Conservation (phyloP, 92 coral and sea anemone genomes). For the Blastomussa wellsi region DNA sequence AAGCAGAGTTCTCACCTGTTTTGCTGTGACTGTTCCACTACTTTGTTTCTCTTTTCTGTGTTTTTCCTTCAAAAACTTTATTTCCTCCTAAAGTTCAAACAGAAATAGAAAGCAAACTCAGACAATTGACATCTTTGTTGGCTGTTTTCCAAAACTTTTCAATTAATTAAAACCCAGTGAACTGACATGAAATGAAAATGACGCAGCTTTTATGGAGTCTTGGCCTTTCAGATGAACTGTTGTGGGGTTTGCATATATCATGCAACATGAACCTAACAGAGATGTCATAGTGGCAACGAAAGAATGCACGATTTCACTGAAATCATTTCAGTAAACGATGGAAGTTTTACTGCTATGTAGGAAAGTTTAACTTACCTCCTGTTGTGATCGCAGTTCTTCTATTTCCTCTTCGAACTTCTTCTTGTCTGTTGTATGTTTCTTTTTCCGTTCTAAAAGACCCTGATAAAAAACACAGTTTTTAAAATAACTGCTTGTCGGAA, state of each 20-base stretch:
- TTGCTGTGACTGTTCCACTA: constrained; percentile 81
- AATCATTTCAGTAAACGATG: not conserved
- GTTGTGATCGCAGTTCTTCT: constrained; percentile 79
- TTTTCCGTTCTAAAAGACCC: constrained; percentile 83
- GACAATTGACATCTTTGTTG: not conserved
- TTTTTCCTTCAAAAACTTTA: constrained; percentile 79
- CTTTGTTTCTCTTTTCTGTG: constrained; percentile 83
- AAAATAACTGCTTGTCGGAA: not conserved
- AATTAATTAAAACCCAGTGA: not conserved
- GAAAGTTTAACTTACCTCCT: constrained; percentile 65
- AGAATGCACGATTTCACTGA: not conserved
- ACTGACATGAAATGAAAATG: too few species aligned
- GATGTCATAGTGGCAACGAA: not conserved
- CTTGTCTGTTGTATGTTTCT: constrained; percentile 80
- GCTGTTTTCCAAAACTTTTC: not conserved
- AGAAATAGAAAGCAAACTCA: not conserved
- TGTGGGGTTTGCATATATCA: too few species aligned
- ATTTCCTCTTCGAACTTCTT: constrained; percentile 92
- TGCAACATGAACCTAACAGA: not conserved
- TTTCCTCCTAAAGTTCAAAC: constrained; percentile 70
- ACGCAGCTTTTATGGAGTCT: too few species aligned
- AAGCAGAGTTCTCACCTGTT: constrained; percentile 57
- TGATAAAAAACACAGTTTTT: not conserved
- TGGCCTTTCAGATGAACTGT: too few species aligned
- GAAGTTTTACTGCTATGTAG: too few species aligned